Evolutionary conservation across 2,797 vertebrate genomes (phyloP), one percentile per base, ranked within the genome.

Genomic region (Cyclopterus lumpus): DNA sequence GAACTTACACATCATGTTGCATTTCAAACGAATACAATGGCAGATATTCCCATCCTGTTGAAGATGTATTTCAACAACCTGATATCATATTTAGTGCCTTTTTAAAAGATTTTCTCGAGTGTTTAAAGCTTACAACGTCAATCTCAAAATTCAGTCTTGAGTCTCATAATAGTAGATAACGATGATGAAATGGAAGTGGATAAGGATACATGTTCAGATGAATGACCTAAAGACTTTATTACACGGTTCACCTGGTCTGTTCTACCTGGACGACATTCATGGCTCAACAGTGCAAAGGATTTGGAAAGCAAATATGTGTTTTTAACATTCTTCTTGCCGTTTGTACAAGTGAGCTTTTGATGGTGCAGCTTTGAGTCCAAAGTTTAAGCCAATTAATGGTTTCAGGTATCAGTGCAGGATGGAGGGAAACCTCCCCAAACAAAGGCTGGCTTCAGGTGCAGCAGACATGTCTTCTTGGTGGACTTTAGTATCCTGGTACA

Each of bases 271-370:
- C 42, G 26, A 36, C 30, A 9, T 26, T 48, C 55, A 18, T 9
- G 53, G 12, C 11, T 49, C 40, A 8, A 2, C 18, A 7, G 20
- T 32, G 32, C 34, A 16, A 12, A 26, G 4, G 22, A 28, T 20
- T 5, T 8, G 14, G 16, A 44, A 24, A 67, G 11, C 2, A 53
- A 28, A 48, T 9, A 7, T 55, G 8, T 55, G 6, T 34, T 34
- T 67, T 15, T 8, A 14, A 1, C 4, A 14, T 74, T 42, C 57
- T 46, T 75, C n/a, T 18, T 11, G 3, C 1, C 1, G 1, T 42
- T 66, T 18, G 30, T 12, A 86, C 61, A 88, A 75, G 10, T 40
- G 15, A 60, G 38, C 54, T 62, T 84, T 76, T 87, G 85, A 84
- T 66, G 0, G 26, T 9, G 2, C 14, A 51, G 20, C 22, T 65